These are phyloP conservation scores for Carettochelys insculpta DNA, from an alignment of 2,113 vertebrate genomes.

Conservation along the genomic window DNA sequence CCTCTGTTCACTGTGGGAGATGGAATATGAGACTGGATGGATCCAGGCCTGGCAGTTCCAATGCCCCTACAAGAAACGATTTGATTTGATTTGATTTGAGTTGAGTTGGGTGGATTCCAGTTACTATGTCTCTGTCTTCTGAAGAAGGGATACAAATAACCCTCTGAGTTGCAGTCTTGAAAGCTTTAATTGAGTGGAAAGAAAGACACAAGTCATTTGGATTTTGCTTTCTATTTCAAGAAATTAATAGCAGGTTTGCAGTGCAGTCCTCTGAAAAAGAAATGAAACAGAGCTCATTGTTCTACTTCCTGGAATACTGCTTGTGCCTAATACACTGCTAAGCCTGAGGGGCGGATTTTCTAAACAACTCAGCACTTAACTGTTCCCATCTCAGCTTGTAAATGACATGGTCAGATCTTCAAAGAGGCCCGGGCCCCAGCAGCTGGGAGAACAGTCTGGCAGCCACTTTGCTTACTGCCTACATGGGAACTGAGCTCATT, in stretches of 20 bases:
- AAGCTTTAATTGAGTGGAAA: neutral
- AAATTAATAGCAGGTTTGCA: neutral
- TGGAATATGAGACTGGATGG: neutral
- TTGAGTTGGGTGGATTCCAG: neutral
- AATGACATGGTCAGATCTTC: neutral
- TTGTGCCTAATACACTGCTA: constrained; percentile 37
- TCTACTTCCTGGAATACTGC: neutral
- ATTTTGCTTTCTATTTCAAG: constrained; percentile 49
- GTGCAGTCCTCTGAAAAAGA: neutral
- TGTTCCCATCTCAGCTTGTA: neutral
- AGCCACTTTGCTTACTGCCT: neutral
- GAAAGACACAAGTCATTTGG: neutral
- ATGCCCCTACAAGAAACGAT: neutral
- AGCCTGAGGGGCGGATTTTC: neutral
- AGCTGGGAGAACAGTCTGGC: neutral
- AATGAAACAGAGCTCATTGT: neutral
- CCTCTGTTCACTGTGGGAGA: neutral
- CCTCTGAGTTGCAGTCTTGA: neutral
- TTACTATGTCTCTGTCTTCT: constrained; percentile 33
- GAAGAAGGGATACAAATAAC: constrained; percentile 10
- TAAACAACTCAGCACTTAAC: neutral
- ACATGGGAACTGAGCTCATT: neutral
- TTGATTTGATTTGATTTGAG: neutral
- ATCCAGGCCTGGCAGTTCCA: neutral
- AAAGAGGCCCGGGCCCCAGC: neutral